Evolutionary conservation across 37 sponge, comb jelly and placozoan genomes (phyloP), one percentile per base, ranked within the genome.

Genomic region (Lycopodina hypogea): DNA sequence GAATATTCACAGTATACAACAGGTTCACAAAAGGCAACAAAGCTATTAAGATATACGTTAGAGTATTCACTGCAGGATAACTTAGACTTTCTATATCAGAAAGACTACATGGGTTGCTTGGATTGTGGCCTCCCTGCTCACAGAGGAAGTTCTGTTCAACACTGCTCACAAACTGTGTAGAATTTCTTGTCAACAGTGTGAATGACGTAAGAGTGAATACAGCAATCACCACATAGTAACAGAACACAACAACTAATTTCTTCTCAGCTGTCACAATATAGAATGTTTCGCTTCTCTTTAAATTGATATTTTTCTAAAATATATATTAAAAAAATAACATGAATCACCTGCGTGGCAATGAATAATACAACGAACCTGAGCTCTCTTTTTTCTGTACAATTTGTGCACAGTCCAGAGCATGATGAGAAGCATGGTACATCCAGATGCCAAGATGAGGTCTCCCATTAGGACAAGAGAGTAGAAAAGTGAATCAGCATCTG

Each of bases 381-480:
- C 9, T 45, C 9, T 4, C 48, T 45, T 45, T 45, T 9, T 45
- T 45, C 9, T 45, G 48, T 45, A 45, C 4, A 45, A 45, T 45
- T 45, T 55, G 24, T 73, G 74, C 15, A 73, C 42, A 73, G 35
- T 40, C 74, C 74, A 86, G 50, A 86, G 55, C 26, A 86, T 66
- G n/a, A 68, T 33, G 24, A 79, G 34, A 0, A 86, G 74, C 12
- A 86, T 34, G 1, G 74, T 15, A 19, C 52, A 26, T 79, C 81
- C 86, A 79, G 48, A 41, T 1, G 68, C 58, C 8, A 79, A 0
- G 18, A 79, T 69, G 42, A 86, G 23, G 42, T 38, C 40, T 9
- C 73, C 67, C 12, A 74, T 74, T 15, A 86, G 72, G 2, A 78
- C 55, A 14, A 74, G 41, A 21, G 80, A 72, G 34, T 86, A 86